Evolutionary conservation across 2,888 invertebrate species (phyloP), one percentile per base, ranked within the genome.

Genomic region (Cryptus armator): DNA sequence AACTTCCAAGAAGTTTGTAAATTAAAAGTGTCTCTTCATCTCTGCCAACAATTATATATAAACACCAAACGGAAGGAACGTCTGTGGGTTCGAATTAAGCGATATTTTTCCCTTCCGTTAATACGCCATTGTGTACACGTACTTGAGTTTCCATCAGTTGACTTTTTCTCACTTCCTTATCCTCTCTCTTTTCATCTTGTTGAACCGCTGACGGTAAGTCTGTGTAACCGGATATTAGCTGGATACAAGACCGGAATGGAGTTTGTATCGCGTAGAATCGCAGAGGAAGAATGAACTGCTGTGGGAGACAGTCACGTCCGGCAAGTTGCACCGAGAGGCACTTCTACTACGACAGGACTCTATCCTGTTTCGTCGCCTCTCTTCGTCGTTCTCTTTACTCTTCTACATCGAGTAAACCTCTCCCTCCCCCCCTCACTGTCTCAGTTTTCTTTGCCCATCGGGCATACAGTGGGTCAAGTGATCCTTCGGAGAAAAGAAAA

Each of bases 151-250:
- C 67, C 66, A 59, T 67, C 70, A 24, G 48, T 76, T 16, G 66
- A 48, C 37, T 80, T 46, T 16, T 29, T 46, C 62, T 14, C 32
- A 37, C 48, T 74, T 53, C 74, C 62, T 71, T 71, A 59, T 67
- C 56, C 67, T n/a, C 67, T n/a, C 53, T 67, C 46, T 19, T 46
- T 64, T 32, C 59, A 53, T 66, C 64, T 68, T n/a, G 68, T 68
- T 62, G 62, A 44, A 24, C 37, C 37, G n/a, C 44, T 44, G 66
- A 37, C 59, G 51, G 51, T 43, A 32, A 66, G 7, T 59, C 46
- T 68, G 70, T 75, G 79, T 80, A 83, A 79, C 79, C 75, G 75
- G 78, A 79, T 83, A 83, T 80, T 83, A 83, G 75, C 16, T 80
- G 43, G 64, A 53, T 79, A 76, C 56, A 56, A 37, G 53, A 66